Evolutionary conservation across 2,888 invertebrate species (phyloP).

Genomic region (Heliconius charithonia): DNA sequence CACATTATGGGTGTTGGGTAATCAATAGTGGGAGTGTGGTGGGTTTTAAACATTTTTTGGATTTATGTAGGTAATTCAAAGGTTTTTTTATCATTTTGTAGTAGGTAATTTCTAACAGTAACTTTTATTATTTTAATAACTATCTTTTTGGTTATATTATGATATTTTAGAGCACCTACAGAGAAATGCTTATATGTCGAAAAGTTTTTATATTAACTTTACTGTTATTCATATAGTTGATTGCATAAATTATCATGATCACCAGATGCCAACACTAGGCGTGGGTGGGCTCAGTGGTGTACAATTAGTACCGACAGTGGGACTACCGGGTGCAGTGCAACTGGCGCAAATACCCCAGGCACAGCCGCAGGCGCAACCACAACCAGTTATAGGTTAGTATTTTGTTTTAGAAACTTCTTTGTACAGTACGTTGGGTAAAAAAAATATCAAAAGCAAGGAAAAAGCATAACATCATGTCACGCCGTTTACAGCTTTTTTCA

Average conservation of each 20-base stretch:
- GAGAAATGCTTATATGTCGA: too few relatives aligned
- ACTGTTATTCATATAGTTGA: not conserved
- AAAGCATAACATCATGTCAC: too few relatives aligned
- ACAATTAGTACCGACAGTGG: conserved; percentile 89
- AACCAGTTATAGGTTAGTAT: conserved; percentile 68
- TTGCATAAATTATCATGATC: not conserved
- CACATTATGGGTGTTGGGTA: not conserved
- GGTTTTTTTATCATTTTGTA: not conserved
- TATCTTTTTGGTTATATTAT: too few relatives aligned
- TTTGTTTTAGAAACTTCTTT: not conserved
- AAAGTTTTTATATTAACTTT: too few relatives aligned
- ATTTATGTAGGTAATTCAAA: not conserved
- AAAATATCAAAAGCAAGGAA: too few relatives aligned
- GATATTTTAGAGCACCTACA: too few relatives aligned
- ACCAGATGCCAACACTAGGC: conserved; percentile 85
- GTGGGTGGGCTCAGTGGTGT: conserved; percentile 92
- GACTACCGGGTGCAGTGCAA: conserved; percentile 75
- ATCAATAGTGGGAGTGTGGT: not conserved
- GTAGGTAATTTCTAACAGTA: not conserved
- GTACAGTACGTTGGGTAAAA: too few relatives aligned
- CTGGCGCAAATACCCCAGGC: conserved; percentile 71
- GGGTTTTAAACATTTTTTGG: not conserved
- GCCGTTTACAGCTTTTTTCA: too few relatives aligned
- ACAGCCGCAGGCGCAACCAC: conserved; percentile 64
- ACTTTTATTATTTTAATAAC: not conserved